Percentiles rank a stretch among this genome's conserved stretches.
Conservation (phyloP, 2,888 invertebrate species). For the Micropterix aruncella region DNA sequence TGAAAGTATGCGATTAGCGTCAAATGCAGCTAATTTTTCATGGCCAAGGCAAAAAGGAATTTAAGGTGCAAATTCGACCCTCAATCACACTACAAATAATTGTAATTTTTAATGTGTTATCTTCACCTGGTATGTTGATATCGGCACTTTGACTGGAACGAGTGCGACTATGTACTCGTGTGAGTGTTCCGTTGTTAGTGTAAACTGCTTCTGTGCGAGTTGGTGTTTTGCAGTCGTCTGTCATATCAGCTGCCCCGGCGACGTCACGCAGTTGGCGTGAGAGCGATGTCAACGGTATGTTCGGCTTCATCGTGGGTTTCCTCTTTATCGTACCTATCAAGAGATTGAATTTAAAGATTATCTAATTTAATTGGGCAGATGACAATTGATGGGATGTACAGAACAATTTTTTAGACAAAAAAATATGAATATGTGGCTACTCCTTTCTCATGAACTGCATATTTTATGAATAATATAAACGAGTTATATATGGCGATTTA, state of each 20-base stretch:
- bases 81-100: too few relatives aligned
- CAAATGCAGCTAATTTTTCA: too few relatives aligned
- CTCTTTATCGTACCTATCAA: slow-evolving; percentile 70
- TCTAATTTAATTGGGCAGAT: too few relatives aligned
- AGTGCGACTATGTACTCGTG: slow-evolving; percentile 44
- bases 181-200: slow-evolving; percentile 29
- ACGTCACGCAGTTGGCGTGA: slow-evolving; percentile 83
- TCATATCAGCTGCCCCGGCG: slow-evolving; percentile 45
- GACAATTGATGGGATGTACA: slow-evolving; percentile 2
- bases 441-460: too few relatives aligned
- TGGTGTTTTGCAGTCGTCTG: slow-evolving; percentile 19
- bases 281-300: slow-evolving; percentile 80
- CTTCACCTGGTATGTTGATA: slow-evolving; percentile 8
- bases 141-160: slow-evolving; percentile 16
- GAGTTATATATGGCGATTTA: too few relatives aligned
- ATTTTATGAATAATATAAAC: too few relatives aligned
- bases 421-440: slow-evolving; percentile 1
- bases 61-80: too few relatives aligned
- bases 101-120: neutral
- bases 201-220: slow-evolving; percentile 14
- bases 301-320: slow-evolving; percentile 86
- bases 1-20: too few relatives aligned
- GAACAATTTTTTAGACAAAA: slow-evolving; percentile 2
- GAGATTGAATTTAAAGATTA: too few relatives aligned
- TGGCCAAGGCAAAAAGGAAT: too few relatives aligned